A percentile compares a stretch with the other conserved stretches of the same genome.
These are phyloP conservation scores for Sussaba pulchella DNA, from an alignment of 2,888 invertebrate species.

Conservation along the genomic window DNA sequence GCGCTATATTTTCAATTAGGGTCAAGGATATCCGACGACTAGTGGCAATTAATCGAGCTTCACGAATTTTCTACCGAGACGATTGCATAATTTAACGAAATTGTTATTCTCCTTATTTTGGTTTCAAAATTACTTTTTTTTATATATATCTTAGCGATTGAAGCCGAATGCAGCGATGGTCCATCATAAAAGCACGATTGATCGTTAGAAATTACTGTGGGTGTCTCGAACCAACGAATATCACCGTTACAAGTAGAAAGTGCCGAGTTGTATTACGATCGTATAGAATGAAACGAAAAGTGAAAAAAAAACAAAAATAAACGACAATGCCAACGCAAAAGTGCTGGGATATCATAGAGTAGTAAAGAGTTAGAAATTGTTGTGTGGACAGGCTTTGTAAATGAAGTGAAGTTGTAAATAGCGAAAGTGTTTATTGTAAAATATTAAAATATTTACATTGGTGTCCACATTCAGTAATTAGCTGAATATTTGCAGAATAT, in stretches of 20 bases:
- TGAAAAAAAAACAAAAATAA: conserved; percentile 23
- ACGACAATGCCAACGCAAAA: background rate
- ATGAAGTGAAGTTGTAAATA: conserved; percentile 83
- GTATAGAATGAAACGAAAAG: conserved; percentile 7
- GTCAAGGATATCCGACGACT: conserved; percentile 2
- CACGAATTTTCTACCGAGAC: background rate
- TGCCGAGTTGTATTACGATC: conserved; percentile 17
- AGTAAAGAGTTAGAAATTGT: conserved; percentile 62
- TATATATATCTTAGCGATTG: conserved; percentile 7
- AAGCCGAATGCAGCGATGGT: conserved; percentile 25
- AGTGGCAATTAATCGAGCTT: conserved; percentile 13
- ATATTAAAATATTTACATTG: conserved; percentile 83
- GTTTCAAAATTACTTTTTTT: background rate
- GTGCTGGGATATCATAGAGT: conserved; percentile 54
- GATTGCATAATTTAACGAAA: conserved; percentile 27
- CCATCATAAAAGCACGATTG: conserved; percentile 59
- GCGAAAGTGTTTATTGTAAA: conserved; percentile 84
- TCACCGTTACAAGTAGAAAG: conserved; percentile 18
- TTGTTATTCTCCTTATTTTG: conserved; percentile 9
- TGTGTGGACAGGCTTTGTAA: conserved; percentile 78
- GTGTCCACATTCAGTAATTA: conserved; percentile 82
- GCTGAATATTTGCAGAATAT: conserved; percentile 82
- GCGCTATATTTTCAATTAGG: conserved; percentile 35
- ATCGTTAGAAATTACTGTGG: conserved; percentile 14
- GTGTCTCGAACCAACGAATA: conserved; percentile 27